phyloP scores from a whole-genome alignment of 2,797 vertebrate species.

The Sebastes iracundus region DNA sequence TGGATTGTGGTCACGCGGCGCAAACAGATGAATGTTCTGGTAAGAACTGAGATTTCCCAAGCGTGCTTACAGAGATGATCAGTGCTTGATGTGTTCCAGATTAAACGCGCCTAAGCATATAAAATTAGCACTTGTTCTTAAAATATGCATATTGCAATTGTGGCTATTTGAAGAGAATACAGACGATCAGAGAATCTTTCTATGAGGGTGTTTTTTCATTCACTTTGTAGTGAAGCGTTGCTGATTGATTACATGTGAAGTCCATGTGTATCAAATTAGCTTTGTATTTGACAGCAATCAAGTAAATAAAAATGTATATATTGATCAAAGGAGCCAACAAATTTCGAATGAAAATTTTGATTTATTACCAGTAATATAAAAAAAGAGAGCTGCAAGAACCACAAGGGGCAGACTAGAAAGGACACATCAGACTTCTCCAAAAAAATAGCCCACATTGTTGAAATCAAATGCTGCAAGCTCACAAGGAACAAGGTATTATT shows the following conservation, averaged over 20 bases:
- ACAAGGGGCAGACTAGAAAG: not conserved
- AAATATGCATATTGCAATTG: slow-evolving; percentile 17
- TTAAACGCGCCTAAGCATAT: slow-evolving; percentile 1
- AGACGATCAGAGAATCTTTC: slow-evolving; percentile 14
- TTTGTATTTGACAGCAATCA: not conserved
- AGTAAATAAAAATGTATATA: not conserved
- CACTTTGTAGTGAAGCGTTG: slow-evolving; percentile 7
- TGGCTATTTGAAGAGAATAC: not conserved
- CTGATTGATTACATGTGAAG: not conserved
- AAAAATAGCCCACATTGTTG: not conserved
- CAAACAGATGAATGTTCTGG: slow-evolving; percentile 10
- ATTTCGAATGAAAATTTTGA: not conserved
- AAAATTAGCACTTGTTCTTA: slow-evolving; percentile 16
- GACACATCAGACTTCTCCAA: not conserved
- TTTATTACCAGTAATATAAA: not conserved
- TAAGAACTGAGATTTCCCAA: slow-evolving; percentile 2
- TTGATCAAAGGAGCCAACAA: not conserved
- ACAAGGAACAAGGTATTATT: not conserved
- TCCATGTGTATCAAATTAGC: not conserved
- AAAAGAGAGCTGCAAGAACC: not conserved
- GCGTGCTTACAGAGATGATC: slow-evolving; percentile 16
- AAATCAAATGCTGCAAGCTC: not conserved
- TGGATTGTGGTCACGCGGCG: slow-evolving; percentile 20
- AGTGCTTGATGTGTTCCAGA: slow-evolving; percentile 23
- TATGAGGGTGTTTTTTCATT: not conserved